Percentiles rank a stretch among this genome's conserved stretches.
Evolutionary conservation across 2,888 invertebrate genomes (phyloP).

Genomic region (Seladonia tumulorum): DNA sequence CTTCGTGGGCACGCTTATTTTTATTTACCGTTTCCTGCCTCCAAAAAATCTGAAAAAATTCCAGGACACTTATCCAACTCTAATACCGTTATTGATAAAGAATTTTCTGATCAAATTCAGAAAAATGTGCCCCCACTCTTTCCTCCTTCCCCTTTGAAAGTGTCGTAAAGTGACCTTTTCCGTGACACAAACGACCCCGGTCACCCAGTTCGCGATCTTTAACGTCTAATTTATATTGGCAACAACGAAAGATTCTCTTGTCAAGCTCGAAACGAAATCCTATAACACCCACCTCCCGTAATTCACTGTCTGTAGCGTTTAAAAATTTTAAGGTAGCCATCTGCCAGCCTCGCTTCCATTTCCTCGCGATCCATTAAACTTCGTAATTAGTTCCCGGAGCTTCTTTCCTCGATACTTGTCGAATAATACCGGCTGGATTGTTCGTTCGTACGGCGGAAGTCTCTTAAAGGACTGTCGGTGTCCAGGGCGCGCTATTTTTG

Average conservation of each 20-base stretch:
- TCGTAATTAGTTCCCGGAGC: constrained; percentile 54
- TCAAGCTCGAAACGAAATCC: neutral
- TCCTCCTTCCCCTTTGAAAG: neutral
- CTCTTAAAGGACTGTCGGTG: constrained; percentile 8
- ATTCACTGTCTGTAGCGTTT: constrained; percentile 34
- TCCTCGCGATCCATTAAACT: constrained; percentile 51
- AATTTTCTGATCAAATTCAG: no score
- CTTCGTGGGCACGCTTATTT: no score
- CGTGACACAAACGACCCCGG: neutral
- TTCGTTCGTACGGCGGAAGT: constrained; percentile 30
- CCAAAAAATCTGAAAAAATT: no score
- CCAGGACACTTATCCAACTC: no score
- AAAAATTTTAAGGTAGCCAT: constrained; percentile 36
- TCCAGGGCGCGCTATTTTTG: constrained; percentile 39
- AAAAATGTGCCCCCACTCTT: no score
- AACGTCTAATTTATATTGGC: neutral
- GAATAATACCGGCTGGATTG: constrained; percentile 20
- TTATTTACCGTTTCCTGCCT: no score
- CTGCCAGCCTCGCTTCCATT: constrained; percentile 16
- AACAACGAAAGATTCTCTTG: neutral
- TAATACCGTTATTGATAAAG: no score
- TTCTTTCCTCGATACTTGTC: constrained; percentile 33
- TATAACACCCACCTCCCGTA: neutral
- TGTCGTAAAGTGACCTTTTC: neutral
- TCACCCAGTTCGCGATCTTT: neutral